Evolutionary conservation across 2,888 invertebrate genomes (phyloP), one percentile per base, ranked within the genome.

Genomic region (Cephonodes hylas): DNA sequence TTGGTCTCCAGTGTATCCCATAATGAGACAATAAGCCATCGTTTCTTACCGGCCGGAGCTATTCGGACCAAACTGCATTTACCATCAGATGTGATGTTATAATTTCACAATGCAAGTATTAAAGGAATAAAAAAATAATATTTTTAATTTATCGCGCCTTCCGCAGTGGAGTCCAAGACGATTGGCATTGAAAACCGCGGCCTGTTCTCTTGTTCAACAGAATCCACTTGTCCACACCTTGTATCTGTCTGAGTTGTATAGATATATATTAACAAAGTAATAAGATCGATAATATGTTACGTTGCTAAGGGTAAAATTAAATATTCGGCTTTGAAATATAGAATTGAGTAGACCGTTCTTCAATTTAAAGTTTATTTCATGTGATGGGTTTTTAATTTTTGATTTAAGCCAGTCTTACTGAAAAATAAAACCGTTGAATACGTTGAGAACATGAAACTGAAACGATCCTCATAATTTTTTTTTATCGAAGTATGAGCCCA

Each of bases 141-240:
- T n/a, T n/a, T n/a, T n/a, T 45, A 45, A 18, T 10, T 45, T 57
- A 58, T 31, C 10, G 27, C 31, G 13, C 15, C 18, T 31, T 27
- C 44, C 3, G 6, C 25, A 18, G 23, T 60, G 60, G n/a, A 38
- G 4, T 13, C 22, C 61, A 15, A 34, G 42, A 57, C 27, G 46
- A n/a, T 61, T 22, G 18, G 34, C 46, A 22, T 31, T 22, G 38
- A 38, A 45, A 31, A 15, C 44, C 18, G 57, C 20, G 18, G 23
- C 15, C 22, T 44, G 34, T 57, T 58, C 15, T 27, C 34, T 74
- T 78, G 79, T 79, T 79, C 79, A 76, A 73, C 72, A 68, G 70
- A 67, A 66, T 67, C 71, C 66, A 74, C 77, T 75, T 75, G 74
- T 80, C 79, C 73, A 75, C 81, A 77, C 77, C 69, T 72, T 66